Conservation (phyloP, 2,797 vertebrate species). For the Fundulus diaphanus region DNA sequence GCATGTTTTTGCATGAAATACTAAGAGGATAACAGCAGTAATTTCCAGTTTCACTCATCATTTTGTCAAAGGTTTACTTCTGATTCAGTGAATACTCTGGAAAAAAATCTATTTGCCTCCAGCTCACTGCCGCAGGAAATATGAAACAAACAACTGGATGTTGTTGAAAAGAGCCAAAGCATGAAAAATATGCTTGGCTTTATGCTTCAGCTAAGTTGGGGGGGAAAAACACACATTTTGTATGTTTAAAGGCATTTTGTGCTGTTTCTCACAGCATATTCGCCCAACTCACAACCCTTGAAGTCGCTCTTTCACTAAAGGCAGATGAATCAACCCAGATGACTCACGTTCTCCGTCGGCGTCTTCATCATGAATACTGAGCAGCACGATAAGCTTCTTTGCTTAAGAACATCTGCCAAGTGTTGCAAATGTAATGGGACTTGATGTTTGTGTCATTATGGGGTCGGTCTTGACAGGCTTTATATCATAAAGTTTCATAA, state of each 20-base stretch:
- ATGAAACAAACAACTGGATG: background rate
- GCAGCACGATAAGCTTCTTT: conserved; percentile 40
- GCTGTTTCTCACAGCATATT: background rate
- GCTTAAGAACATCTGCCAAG: conserved; percentile 23
- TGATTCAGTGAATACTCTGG: background rate
- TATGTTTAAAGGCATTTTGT: background rate
- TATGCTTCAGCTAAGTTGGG: background rate
- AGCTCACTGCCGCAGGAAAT: background rate
- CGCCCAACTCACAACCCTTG: conserved; percentile 6
- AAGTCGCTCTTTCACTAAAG: conserved; percentile 14
- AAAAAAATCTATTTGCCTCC: background rate
- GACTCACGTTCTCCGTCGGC: conserved; percentile 15
- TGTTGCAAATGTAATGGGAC: conserved; percentile 15
- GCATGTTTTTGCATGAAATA: background rate
- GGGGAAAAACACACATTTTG: background rate
- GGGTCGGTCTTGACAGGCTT: conserved; percentile 6
- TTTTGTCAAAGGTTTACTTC: background rate
- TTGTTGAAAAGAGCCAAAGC: background rate
- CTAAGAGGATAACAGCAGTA: background rate
- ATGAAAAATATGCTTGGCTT: background rate
- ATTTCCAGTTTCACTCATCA: conserved; percentile 2
- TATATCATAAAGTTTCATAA: background rate
- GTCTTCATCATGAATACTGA: conserved; percentile 40
- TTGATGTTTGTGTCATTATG: conserved; percentile 19
- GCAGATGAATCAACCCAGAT: conserved; percentile 13